These are phyloP conservation scores for Brachyhypopomus occidentalis DNA, from an alignment of 2,113 vertebrate species.

Conservation along the genomic window DNA sequence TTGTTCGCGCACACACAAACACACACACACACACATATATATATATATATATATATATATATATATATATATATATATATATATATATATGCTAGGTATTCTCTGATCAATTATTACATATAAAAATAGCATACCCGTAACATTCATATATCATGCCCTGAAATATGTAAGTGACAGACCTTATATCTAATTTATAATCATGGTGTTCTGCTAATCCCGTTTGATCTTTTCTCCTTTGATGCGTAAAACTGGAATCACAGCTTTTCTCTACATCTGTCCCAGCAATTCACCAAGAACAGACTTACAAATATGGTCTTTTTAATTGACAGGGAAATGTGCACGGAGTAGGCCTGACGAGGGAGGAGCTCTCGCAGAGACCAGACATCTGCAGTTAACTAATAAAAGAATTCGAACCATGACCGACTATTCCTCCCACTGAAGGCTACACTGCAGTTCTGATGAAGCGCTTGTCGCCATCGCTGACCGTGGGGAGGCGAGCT, in stretches of 20 bases:
- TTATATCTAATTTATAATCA: neutral
- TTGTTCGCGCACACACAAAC: too few relatives aligned
- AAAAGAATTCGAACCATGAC: constrained; percentile 32
- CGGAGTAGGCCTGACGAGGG: constrained; percentile 10
- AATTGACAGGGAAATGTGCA: constrained; percentile 19
- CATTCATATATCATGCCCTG: neutral
- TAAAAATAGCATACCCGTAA: too few relatives aligned
- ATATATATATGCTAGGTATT: neutral
- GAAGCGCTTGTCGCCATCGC: constrained; percentile 36
- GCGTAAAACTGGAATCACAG: neutral
- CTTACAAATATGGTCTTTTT: neutral
- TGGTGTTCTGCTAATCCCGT: neutral
- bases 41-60: neutral
- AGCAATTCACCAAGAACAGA: neutral
- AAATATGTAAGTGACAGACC: neutral
- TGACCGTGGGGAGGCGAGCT: constrained; percentile 53
- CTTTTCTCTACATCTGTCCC: constrained; percentile 50
- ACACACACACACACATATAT: too few relatives aligned
- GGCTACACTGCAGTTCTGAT: constrained; percentile 25
- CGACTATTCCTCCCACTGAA: constrained; percentile 37
- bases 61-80: neutral
- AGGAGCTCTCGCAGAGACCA: constrained; percentile 9
- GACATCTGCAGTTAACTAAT: constrained; percentile 29
- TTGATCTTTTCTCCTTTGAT: neutral
- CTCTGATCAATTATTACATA: too few relatives aligned